Evolutionary conservation across 2,797 vertebrate genomes (phyloP).

Genomic region (Austrolebias charrua): DNA sequence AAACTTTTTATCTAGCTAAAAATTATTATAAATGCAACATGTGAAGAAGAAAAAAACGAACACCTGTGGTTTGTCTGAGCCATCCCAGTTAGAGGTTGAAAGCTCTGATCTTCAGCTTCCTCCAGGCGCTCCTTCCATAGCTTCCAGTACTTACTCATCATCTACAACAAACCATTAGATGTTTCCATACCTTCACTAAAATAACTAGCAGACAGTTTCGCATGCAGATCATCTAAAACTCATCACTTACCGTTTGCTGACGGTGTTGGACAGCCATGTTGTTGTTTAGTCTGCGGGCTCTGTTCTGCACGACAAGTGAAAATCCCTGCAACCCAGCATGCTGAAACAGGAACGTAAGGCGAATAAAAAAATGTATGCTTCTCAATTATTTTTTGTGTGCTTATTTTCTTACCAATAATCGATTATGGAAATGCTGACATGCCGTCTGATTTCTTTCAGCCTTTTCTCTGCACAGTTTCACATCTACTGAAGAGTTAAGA

Average conservation of each 20-base stretch:
- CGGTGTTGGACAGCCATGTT: conserved; percentile 81
- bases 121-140: conserved; percentile 81
- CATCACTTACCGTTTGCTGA: conserved; percentile 64
- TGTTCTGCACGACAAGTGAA: conserved; percentile 54
- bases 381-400: not conserved
- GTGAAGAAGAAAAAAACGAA: conserved; percentile 13
- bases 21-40: not conserved
- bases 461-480: conserved; percentile 70
- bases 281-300: conserved; percentile 71
- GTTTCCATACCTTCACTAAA: not conserved
- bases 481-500: conserved; percentile 78
- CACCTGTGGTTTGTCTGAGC: conserved; percentile 82
- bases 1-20: not conserved
- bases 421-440: conserved; percentile 63
- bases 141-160: conserved; percentile 81
- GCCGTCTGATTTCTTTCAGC: conserved; percentile 63
- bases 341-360: conserved; percentile 65
- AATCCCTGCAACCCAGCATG: conserved; percentile 74
- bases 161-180: conserved; percentile 61
- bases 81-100: conserved; percentile 56
- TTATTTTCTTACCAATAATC: conserved; percentile 82
- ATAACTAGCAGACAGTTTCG: not conserved
- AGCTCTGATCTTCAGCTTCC: conserved; percentile 79
- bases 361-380: not conserved
- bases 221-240: not conserved